Evolutionary conservation across 2,888 invertebrate species (phyloP), one percentile per base, ranked within the genome.

Genomic region (Ormyrus labotus): DNA sequence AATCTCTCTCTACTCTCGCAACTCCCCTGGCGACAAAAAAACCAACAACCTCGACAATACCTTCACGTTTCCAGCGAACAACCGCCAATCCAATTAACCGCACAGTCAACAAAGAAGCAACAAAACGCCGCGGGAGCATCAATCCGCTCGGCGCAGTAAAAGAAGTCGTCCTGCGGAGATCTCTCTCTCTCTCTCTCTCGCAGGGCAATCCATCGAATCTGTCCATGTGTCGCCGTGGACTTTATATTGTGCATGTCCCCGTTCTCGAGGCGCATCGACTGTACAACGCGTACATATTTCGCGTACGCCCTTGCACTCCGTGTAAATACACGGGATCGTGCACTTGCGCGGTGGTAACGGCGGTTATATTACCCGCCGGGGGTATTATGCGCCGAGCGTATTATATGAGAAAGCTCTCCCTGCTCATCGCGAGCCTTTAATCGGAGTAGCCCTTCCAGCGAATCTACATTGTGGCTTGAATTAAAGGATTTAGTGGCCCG

Each of bases 401-500:
- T 70, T 70, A 70, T 50, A 9, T 45, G 64, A 65, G 13, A 78
- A 50, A 70, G 70, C 60, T 19, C 19, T 19, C 19, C 55, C 60
- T 51, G n/a, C 50, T 57, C 69, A 67, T 63, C 57, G 55, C 61
- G 6, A 69, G 65, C 78, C 63, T 73, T 73, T 78, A 78, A 78
- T 78, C 78, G 34, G 11, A 45, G 34, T 34, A 34, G 64, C 73
- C 68, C 68, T 58, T 55, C 55, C 50, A 48, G 50, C 61, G 10
- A 63, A 68, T 55, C 55, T 48, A 50, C 60, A 63, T 68, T 73
- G 73, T 63, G 55, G 68, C 63, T 9, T 68, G 68, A 78, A 73
- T 78, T 78, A 73, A 78, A 68, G 78, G 68, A 68, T 78, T 34
- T 34, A 34, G 34, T 4, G 34, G 34, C 34, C 34, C 34, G 34